These are phyloP conservation scores for Polydrusus tereticollis DNA, from an alignment of 2,888 invertebrate genomes.

Conservation along the genomic window DNA sequence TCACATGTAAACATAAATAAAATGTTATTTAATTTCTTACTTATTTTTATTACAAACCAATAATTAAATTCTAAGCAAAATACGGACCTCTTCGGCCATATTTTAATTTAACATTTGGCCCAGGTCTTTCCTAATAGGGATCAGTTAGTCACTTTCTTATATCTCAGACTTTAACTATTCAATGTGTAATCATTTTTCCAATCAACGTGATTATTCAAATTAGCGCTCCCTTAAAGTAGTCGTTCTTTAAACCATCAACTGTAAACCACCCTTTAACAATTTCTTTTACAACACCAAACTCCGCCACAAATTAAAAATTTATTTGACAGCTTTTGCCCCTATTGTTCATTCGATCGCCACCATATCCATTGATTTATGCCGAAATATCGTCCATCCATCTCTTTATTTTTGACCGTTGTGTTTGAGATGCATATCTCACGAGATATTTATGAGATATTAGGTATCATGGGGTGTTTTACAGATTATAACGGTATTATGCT, in stretches of 20 bases:
- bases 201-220: too few species aligned
- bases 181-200: too few species aligned
- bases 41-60: too few species aligned
- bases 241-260: neutral
- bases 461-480: neutral
- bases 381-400: neutral
- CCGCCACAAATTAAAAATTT: slow-evolving; percentile 15
- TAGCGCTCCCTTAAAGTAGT: too few species aligned
- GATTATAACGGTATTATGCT: slow-evolving; percentile 11
- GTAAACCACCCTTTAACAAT: neutral
- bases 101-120: too few species aligned
- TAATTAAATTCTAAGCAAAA: too few species aligned
- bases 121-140: too few species aligned
- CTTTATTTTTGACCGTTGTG: slow-evolving; percentile 1
- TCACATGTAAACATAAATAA: too few species aligned
- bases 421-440: slow-evolving; percentile 1
- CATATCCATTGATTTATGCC: slow-evolving; percentile 14
- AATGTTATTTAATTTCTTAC: too few species aligned
- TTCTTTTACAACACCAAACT: neutral
- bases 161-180: too few species aligned
- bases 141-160: too few species aligned
- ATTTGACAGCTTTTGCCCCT: slow-evolving; percentile 14
- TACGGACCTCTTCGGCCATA: too few species aligned
- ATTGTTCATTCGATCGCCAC: slow-evolving; percentile 5
- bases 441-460: slow-evolving; percentile 13